phyloP scores from a whole-genome alignment of 2,888 invertebrate genomes.

The Oligia latruncula region DNA sequence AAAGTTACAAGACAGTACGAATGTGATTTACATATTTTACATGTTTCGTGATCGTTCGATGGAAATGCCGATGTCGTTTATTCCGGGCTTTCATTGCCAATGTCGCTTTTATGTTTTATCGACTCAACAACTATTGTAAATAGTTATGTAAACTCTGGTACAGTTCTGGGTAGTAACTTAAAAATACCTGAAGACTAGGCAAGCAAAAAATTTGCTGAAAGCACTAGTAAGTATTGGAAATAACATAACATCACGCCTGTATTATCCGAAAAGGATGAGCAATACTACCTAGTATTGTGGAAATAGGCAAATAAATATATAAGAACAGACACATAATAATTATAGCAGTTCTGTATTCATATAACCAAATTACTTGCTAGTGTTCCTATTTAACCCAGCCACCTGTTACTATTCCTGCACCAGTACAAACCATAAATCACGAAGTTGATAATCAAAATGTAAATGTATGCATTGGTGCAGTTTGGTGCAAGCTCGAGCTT shows the following conservation, averaged over 20 bases:
- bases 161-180: constrained; percentile 1
- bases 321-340: neutral
- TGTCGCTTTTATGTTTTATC: constrained; percentile 44
- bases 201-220: neutral
- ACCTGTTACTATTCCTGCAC: constrained; percentile 24
- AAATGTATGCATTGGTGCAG: constrained; percentile 46
- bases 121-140: constrained; percentile 41
- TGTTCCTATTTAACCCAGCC: constrained; percentile 12
- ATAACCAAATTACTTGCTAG: constrained; percentile 10
- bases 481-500: constrained; percentile 13
- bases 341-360: neutral
- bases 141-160: constrained; percentile 15
- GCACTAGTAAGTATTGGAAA: neutral
- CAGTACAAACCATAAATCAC: constrained; percentile 29
- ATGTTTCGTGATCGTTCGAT: constrained; percentile 48
- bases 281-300: no score
- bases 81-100: constrained; percentile 56
- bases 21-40: constrained; percentile 48
- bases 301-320: neutral
- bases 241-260: neutral
- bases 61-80: constrained; percentile 19
- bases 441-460: constrained; percentile 34
- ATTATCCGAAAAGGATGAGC: neutral
- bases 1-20: constrained; percentile 41
- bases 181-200: neutral